Base-by-base conservation (phyloP, 2,113 vertebrate species). In the Forbesichthys papilliferus region DNA sequence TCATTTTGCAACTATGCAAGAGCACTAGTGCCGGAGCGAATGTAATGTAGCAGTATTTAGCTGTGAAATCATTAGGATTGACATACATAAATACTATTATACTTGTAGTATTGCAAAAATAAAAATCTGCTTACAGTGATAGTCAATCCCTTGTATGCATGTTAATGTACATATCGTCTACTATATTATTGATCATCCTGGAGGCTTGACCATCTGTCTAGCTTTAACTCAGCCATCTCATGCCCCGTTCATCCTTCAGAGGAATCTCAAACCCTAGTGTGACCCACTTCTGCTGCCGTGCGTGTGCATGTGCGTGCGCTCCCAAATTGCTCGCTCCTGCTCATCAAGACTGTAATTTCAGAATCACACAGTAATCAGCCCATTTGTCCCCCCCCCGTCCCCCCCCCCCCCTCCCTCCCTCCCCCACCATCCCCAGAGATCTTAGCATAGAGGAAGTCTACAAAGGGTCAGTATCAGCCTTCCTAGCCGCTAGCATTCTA, bases 271-370 rank as follows among this genome's bases (percentile, higher is more conserved):
- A 61, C 68, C 59, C 56, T 48, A 53, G 69, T 65, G 69, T 85
- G 84, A 86, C 87, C 87, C 78, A 89, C 84, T 89, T 89, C 65
- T 84, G 54, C 80, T 55, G 73, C 72, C 51, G 13, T 4, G 13
- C 16, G 27, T 3, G 27, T 27, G 27, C 27, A 20, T 20, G 20
- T 64, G 74, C 11, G 13, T 65, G 48, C 69, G 61, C 13, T 71
- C 49, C 61, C 76, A 75, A 86, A 88, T 83, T 74, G 78, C 78
- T 78, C 46, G 48, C 53, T 57, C 79, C 78, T 75, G 84, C 91
- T 91, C 89, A 91, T 91, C 89, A 88, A 86, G 88, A 86, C 86
- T 85, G 84, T 91, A 88, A 91, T 90, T 90, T 91, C 88, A 86
- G 87, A 88, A 88, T 89, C 87, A 80, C 27, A 27, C 87, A 84